Conservation (phyloP, 2,797 vertebrate species). For the Macroramphosus scolopax region DNA sequence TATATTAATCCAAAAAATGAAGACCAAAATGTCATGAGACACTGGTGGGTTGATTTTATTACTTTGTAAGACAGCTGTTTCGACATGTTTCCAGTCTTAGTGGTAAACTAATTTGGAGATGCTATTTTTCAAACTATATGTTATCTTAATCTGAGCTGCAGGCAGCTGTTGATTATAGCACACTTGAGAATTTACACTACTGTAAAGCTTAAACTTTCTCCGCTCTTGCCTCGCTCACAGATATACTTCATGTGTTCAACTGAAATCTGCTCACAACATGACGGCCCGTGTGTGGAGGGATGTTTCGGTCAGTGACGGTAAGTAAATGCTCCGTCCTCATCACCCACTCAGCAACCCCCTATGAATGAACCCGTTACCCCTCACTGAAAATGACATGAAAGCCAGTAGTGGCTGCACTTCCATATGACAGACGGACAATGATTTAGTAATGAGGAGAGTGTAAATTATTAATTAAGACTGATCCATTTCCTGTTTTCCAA, state of each 20-base stretch:
- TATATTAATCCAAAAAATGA: too few relatives aligned
- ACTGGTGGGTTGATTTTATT: too few relatives aligned
- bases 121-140: too few relatives aligned
- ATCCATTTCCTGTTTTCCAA: conserved; percentile 67
- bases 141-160: too few relatives aligned
- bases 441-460: conserved; percentile 61
- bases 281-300: conserved; percentile 78
- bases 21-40: too few relatives aligned
- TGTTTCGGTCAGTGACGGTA: conserved; percentile 71
- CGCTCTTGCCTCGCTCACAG: conserved; percentile 45
- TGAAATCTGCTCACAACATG: conserved; percentile 75
- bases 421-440: conserved; percentile 59
- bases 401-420: conserved; percentile 25
- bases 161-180: too few relatives aligned
- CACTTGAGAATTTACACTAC: too few relatives aligned
- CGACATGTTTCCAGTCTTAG: too few relatives aligned
- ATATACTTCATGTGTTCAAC: conserved; percentile 85
- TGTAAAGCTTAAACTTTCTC: too few relatives aligned
- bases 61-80: too few relatives aligned
- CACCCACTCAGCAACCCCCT: conserved; percentile 24
- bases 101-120: too few relatives aligned
- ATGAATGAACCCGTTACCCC: conserved; percentile 19
- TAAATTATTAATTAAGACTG: conserved; percentile 63
- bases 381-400: conserved; percentile 26
- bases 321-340: conserved; percentile 27